phyloP scores from a whole-genome alignment of 2,797 vertebrate genomes.

The Gallinago nigripennis region DNA sequence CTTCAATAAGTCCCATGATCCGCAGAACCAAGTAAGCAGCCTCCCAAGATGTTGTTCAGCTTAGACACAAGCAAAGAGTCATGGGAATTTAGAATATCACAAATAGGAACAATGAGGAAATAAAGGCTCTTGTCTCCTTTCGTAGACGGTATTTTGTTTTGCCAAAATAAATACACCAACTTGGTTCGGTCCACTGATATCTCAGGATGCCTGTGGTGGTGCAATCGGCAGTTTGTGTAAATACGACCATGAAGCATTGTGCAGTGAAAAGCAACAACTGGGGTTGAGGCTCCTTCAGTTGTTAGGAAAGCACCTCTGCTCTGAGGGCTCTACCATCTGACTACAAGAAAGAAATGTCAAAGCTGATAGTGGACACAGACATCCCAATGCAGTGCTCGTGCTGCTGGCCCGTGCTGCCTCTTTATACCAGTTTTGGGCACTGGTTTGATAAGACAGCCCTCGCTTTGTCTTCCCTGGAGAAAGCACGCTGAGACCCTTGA shows the following conservation, averaged over 20 bases:
- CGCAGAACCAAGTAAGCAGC: background rate
- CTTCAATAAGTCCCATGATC: background rate
- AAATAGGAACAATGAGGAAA: background rate
- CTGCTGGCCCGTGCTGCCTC: background rate
- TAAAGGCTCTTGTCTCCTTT: background rate
- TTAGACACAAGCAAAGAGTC: background rate
- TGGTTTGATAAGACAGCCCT: background rate
- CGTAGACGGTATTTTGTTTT: background rate
- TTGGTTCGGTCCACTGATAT: background rate
- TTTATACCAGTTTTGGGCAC: background rate
- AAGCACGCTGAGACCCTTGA: accelerated
- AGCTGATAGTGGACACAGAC: accelerated
- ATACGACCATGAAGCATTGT: accelerated
- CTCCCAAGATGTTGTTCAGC: background rate
- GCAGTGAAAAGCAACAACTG: background rate
- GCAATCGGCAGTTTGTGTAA: background rate
- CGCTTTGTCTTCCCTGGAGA: background rate
- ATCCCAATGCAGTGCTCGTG: background rate
- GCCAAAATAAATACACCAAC: background rate
- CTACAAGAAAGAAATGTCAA: background rate
- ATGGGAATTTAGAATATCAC: background rate
- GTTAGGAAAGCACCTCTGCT: background rate
- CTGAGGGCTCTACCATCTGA: accelerated
- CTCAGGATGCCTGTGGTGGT: background rate
- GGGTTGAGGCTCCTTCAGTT: background rate